Percentiles rank a stretch among this genome's conserved stretches.
phyloP scores from a whole-genome alignment of 1,140 invertebrate genomes.

The Magallana gigas region DNA sequence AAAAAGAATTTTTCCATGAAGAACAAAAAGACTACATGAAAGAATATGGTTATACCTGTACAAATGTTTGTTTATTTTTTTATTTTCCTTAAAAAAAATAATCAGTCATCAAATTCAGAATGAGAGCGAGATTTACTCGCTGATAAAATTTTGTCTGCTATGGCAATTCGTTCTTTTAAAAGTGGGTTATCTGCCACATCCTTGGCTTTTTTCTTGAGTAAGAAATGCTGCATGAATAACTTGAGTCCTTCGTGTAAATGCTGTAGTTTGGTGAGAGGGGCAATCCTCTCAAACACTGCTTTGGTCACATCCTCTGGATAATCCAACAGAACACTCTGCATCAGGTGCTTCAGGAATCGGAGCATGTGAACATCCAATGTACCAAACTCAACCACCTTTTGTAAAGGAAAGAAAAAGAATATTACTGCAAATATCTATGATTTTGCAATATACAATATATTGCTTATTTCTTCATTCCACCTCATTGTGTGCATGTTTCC shows the following conservation, averaged over 20 bases:
- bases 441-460: no score
- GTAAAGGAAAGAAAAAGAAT: no score
- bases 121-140: not conserved
- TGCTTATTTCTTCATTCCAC: no score
- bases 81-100: not conserved
- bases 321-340: conserved; percentile 86
- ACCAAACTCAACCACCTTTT: conserved; percentile 88
- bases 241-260: conserved; percentile 87
- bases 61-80: no score
- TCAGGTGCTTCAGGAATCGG: conserved; percentile 85
- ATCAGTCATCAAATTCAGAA: conserved; percentile 27
- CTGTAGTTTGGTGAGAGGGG: conserved; percentile 84
- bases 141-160: conserved; percentile 53
- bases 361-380: conserved; percentile 87
- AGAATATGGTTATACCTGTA: no score
- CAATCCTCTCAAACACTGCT: conserved; percentile 85
- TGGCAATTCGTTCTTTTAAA: conserved; percentile 43
- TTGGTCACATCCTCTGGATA: conserved; percentile 82
- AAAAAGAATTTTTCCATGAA: no score
- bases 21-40: no score
- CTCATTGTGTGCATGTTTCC: no score
- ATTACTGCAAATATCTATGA: no score
- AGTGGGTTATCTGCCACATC: conserved; percentile 35
- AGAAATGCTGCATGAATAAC: conserved; percentile 90
- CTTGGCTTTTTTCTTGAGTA: conserved; percentile 83